Conservation (phyloP, 2,888 invertebrate species). For the Caenorhabditis plicata region DNA sequence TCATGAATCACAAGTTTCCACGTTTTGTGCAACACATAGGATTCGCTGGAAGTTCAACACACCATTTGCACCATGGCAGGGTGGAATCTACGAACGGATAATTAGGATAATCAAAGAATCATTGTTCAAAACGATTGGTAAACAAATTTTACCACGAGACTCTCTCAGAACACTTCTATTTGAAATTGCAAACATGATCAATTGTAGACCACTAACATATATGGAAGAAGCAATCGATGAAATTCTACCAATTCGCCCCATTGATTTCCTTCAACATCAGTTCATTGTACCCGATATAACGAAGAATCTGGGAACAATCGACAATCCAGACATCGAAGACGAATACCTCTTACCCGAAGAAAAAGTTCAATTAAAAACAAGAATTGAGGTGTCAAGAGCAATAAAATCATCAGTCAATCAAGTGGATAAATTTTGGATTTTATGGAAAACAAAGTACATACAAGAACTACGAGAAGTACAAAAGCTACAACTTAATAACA, state of each 20-base stretch:
- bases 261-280: slow-evolving; percentile 16
- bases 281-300: not conserved
- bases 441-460: slow-evolving; percentile 11
- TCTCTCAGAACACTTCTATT: slow-evolving; percentile 4
- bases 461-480: slow-evolving; percentile 12
- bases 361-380: slow-evolving; percentile 1
- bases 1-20: no score
- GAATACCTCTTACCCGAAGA: slow-evolving; percentile 20
- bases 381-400: slow-evolving; percentile 5
- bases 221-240: slow-evolving; percentile 6
- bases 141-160: not conserved
- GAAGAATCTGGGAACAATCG: not conserved
- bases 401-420: slow-evolving; percentile 8
- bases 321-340: not conserved
- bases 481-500: slow-evolving; percentile 5
- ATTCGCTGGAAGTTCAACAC: slow-evolving; percentile 6
- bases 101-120: slow-evolving; percentile 4
- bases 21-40: not conserved
- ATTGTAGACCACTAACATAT: slow-evolving; percentile 19
- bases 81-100: slow-evolving; percentile 15
- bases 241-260: slow-evolving; percentile 11
- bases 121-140: slow-evolving; percentile 7
- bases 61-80: slow-evolving; percentile 16
- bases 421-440: slow-evolving; percentile 9
- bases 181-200: slow-evolving; percentile 14